Conservation (phyloP, 2,888 invertebrate species). For the Pandemis heparana region DNA sequence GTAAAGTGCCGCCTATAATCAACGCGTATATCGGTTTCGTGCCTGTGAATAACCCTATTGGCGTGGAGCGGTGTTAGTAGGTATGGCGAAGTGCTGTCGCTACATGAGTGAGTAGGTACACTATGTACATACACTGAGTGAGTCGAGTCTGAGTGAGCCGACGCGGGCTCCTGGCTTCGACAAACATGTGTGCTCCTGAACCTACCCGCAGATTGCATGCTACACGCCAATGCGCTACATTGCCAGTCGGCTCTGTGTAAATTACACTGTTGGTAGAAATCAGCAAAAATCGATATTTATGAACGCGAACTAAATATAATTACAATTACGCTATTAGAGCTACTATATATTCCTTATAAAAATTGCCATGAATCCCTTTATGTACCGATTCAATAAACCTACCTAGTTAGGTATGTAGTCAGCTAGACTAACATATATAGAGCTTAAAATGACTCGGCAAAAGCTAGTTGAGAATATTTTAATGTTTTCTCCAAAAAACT, state of each 20-base stretch:
- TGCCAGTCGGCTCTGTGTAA: background rate
- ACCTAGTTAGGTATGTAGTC: too few relatives aligned
- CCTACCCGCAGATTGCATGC: conserved; percentile 22
- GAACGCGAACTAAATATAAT: background rate
- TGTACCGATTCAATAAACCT: too few relatives aligned
- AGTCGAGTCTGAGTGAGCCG: too few relatives aligned
- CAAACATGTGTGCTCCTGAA: background rate
- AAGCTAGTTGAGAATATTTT: too few relatives aligned
- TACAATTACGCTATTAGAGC: too few relatives aligned
- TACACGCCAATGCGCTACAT: conserved; percentile 26
- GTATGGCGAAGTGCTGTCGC: background rate
- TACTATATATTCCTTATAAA: too few relatives aligned
- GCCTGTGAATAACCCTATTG: background rate
- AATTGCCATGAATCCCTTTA: too few relatives aligned
- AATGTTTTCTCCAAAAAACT: too few relatives aligned
- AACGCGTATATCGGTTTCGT: background rate
- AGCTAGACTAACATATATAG: too few relatives aligned
- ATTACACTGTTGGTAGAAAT: background rate
- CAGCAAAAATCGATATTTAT: conserved; percentile 1
- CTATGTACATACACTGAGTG: background rate
- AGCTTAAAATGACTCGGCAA: too few relatives aligned
- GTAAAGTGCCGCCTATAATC: background rate
- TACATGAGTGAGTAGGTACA: background rate
- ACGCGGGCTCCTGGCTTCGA: background rate
- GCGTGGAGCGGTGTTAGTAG: background rate